phyloP scores from a whole-genome alignment of 2,797 vertebrate genomes.

The Acipenser oxyrinchus region DNA sequence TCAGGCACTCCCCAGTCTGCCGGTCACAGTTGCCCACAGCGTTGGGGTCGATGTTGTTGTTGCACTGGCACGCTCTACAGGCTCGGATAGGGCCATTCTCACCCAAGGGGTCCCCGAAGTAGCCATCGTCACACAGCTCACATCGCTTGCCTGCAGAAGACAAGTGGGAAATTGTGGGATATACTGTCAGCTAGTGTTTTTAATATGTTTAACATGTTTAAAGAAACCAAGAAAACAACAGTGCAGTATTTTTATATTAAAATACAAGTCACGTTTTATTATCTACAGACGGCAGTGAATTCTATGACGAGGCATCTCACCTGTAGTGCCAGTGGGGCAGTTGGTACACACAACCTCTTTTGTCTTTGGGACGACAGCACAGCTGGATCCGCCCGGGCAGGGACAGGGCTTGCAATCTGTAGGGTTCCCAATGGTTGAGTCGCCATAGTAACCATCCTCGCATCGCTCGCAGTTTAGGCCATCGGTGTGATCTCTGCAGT shows the following conservation, averaged over 20 bases:
- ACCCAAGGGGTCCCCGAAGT: constrained; percentile 84
- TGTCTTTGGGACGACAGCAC: constrained; percentile 76
- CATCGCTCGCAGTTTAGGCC: constrained; percentile 88
- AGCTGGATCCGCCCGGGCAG: constrained; percentile 75
- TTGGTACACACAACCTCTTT: constrained; percentile 91
- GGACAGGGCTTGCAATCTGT: constrained; percentile 79
- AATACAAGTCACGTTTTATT: no score
- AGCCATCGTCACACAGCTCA: constrained; percentile 89
- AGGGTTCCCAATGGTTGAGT: constrained; percentile 63
- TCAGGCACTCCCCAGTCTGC: constrained; percentile 78
- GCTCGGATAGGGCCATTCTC: constrained; percentile 51
- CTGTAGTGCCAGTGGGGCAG: constrained; percentile 84
- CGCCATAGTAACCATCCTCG: constrained; percentile 82
- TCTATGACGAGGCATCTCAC: constrained; percentile 41
- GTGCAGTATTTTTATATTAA: no score
- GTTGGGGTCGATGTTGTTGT: constrained; percentile 87
- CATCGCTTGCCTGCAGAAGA: constrained; percentile 77
- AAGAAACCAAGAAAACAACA: no score
- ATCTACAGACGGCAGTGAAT: no score
- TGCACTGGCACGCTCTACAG: constrained; percentile 85
- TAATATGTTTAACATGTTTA: no score
- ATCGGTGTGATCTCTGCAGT: constrained; percentile 78
- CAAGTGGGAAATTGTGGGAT: no score
- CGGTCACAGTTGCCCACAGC: constrained; percentile 90
- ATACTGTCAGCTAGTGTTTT: no score